A percentile compares a stretch with the other conserved stretches of the same genome.
These are phyloP conservation scores for Chrysina gloriosa DNA, from an alignment of 2,888 invertebrate genomes.

Conservation along the genomic window DNA sequence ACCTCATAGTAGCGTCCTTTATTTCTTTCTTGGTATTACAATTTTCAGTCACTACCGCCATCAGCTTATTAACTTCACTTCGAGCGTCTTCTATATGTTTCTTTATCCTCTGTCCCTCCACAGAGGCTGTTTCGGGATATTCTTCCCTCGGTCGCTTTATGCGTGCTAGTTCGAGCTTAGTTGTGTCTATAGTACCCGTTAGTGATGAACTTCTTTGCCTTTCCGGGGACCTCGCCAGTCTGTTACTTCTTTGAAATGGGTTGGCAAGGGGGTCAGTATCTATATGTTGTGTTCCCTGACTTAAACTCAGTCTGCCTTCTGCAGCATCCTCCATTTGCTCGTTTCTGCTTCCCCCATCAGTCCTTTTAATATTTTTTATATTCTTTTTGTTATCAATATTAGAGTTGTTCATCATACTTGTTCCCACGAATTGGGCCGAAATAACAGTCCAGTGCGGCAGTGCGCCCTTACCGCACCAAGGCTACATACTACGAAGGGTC, in stretches of 20 bases:
- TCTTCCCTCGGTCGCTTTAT: neutral
- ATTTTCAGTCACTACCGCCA: neutral
- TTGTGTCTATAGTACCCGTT: too few species aligned
- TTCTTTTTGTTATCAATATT: too few species aligned
- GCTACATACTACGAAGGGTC: neutral
- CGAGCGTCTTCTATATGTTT: neutral
- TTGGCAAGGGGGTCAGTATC: too few species aligned
- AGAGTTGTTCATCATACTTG: too few species aligned
- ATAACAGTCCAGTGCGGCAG: neutral
- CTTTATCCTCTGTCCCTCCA: neutral
- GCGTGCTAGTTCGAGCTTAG: conserved; percentile 69
- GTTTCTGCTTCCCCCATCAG: too few species aligned
- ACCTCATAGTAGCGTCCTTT: neutral
- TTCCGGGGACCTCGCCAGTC: too few species aligned
- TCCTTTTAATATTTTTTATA: too few species aligned
- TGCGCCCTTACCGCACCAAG: neutral
- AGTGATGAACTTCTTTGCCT: too few species aligned
- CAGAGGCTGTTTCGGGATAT: neutral
- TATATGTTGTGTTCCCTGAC: too few species aligned
- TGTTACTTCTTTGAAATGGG: too few species aligned
- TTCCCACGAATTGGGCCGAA: neutral
- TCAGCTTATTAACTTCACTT: neutral
- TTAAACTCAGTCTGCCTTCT: too few species aligned
- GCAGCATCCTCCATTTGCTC: too few species aligned
- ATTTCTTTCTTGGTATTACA: neutral